A percentile compares a stretch with the other conserved stretches of the same genome.
Conservation (phyloP, 1,140 invertebrate genomes). For the Anagrus nilaparvatae region DNA sequence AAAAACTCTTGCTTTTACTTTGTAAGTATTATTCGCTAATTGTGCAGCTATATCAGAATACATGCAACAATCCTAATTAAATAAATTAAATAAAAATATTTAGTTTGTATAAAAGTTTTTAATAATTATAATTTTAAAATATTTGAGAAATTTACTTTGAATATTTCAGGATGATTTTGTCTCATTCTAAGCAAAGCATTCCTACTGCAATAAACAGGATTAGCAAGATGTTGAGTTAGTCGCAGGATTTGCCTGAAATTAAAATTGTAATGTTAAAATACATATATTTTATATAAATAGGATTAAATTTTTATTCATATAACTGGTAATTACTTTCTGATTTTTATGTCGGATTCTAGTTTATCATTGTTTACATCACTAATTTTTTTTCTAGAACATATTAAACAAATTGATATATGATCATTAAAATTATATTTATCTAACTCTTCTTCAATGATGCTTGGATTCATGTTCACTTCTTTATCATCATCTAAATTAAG, state of each 20-base stretch:
- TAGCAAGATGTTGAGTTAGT: conserved; percentile 54
- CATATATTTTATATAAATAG: too few relatives aligned
- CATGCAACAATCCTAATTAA: conserved; percentile 73
- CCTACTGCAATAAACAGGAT: conserved; percentile 57
- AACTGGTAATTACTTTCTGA: too few relatives aligned
- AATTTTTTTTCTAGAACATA: too few relatives aligned
- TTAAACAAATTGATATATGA: too few relatives aligned
- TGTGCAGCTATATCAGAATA: conserved; percentile 85
- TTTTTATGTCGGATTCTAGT: too few relatives aligned
- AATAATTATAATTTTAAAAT: conserved; percentile 5
- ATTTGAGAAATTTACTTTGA: conserved; percentile 27
- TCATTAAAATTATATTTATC: too few relatives aligned
- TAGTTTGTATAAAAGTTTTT: conserved; percentile 5
- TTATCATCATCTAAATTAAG: too few relatives aligned
- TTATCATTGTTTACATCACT: too few relatives aligned
- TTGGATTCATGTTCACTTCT: too few relatives aligned
- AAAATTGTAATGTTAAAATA: neutral
- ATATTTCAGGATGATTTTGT: conserved; percentile 65
- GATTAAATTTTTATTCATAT: too few relatives aligned
- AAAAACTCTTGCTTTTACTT: conserved; percentile 74
- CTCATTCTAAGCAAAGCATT: conserved; percentile 68
- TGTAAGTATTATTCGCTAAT: conserved; percentile 68
- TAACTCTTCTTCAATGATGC: too few relatives aligned
- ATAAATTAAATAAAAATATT: conserved; percentile 9
- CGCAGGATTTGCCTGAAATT: conserved; percentile 47